These are phyloP conservation scores for Galeopterus variegatus DNA, from an alignment of 2,113 vertebrate genomes.

Conservation along the genomic window DNA sequence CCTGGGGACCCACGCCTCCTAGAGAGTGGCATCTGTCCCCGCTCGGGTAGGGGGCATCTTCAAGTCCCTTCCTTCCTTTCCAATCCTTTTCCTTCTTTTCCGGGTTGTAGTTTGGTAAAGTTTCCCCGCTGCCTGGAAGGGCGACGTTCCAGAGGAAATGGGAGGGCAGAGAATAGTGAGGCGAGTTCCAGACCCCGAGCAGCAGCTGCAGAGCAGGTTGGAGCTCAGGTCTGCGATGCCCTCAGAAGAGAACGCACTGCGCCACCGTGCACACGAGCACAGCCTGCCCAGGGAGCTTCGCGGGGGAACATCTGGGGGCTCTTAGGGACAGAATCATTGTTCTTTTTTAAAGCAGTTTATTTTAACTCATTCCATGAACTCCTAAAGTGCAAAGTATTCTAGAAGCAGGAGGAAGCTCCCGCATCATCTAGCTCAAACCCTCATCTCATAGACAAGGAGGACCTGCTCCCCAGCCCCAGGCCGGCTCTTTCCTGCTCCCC, in stretches of 20 bases:
- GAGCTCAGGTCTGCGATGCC: neutral
- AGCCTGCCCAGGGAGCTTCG: too few relatives aligned
- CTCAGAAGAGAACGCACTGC: neutral
- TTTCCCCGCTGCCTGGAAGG: neutral
- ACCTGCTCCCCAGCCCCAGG: accelerated
- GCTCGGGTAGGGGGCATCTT: neutral
- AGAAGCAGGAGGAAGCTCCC: neutral
- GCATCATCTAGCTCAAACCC: too few relatives aligned
- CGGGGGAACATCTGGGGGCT: neutral
- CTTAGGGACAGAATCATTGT: neutral
- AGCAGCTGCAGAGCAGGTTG: accelerated
- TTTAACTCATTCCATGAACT: slow-evolving; percentile 28
- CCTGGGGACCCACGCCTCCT: neutral
- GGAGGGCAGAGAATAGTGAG: accelerated
- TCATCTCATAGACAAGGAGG: neutral
- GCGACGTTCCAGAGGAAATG: neutral
- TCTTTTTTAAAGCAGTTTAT: neutral
- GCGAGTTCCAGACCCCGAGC: neutral
- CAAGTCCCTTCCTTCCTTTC: neutral
- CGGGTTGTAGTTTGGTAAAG: too few relatives aligned
- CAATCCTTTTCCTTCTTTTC: neutral
- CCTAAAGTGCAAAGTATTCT: neutral
- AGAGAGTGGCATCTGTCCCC: neutral
- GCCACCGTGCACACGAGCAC: accelerated
- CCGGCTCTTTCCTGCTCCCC: neutral